Evolutionary conservation across 92 coral and sea anemone genomes (phyloP).

Genomic region (Epizoanthus ramosus): DNA sequence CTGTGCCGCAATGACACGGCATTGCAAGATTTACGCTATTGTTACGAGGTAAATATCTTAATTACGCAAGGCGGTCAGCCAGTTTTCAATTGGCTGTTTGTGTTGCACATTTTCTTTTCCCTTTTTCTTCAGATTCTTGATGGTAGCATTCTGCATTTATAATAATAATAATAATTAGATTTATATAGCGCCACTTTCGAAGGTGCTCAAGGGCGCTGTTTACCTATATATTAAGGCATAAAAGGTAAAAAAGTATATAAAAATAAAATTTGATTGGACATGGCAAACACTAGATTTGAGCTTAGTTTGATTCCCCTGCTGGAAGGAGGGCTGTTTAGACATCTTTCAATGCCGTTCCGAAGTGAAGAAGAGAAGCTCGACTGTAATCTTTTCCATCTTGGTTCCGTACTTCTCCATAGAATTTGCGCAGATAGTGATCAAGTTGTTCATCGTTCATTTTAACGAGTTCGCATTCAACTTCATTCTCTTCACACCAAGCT

Average conservation of each 20-base stretch:
- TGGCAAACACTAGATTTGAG: constrained; percentile 40
- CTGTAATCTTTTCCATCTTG: constrained; percentile 61
- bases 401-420: constrained; percentile 64
- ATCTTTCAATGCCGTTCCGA: constrained; percentile 61
- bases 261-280: constrained; percentile 57
- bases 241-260: no score
- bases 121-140: constrained; percentile 33
- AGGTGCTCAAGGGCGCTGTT: no score
- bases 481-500: constrained; percentile 30
- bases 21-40: no score
- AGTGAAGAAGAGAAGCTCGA: constrained; percentile 48
- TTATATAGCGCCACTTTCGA: no score
- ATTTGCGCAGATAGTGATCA: constrained; percentile 38
- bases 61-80: no score
- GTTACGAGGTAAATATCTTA: no score
- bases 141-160: constrained; percentile 51
- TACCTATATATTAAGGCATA: no score
- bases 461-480: constrained; percentile 1
- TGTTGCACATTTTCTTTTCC: no score
- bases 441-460: constrained; percentile 33
- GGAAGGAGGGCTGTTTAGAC: constrained; percentile 48
- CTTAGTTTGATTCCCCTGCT: constrained; percentile 36
- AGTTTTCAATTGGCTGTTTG: no score
- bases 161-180: no score
- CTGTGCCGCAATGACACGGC: no score